Percentiles rank a stretch among this genome's conserved stretches.
These are phyloP conservation scores for Tinea trinotella DNA, from an alignment of 2,888 invertebrate species.

Conservation along the genomic window DNA sequence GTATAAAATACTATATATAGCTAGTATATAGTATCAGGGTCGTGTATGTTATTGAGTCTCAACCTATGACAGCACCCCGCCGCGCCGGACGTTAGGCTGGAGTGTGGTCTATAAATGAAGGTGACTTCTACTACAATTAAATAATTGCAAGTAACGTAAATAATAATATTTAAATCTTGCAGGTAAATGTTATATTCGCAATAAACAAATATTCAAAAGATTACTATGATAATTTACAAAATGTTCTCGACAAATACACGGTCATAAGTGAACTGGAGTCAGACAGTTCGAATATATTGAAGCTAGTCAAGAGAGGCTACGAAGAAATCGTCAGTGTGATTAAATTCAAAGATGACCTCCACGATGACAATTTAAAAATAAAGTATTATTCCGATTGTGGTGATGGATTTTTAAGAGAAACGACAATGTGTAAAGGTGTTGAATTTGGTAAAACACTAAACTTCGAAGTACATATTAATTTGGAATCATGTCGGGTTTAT, in stretches of 20 bases:
- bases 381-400: conserved; percentile 82
- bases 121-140: too few relatives aligned
- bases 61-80: too few relatives aligned
- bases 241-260: conserved; percentile 79
- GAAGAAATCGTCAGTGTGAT: conserved; percentile 79
- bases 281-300: conserved; percentile 89
- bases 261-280: conserved; percentile 83
- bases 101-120: too few relatives aligned
- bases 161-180: too few relatives aligned
- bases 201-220: conserved; percentile 79
- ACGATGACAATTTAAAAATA: conserved; percentile 74
- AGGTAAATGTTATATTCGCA: conserved; percentile 90
- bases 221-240: conserved; percentile 79
- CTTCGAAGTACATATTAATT: conserved; percentile 75
- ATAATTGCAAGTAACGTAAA: too few relatives aligned
- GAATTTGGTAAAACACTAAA: conserved; percentile 75
- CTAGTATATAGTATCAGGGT: too few relatives aligned
- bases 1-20: too few relatives aligned
- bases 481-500: conserved; percentile 69
- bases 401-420: conserved; percentile 52
- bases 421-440: conserved; percentile 74
- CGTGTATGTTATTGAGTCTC: too few relatives aligned
- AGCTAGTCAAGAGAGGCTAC: conserved; percentile 86
- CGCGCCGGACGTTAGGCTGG: too few relatives aligned
- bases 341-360: conserved; percentile 72